Evolutionary conservation across 2,113 vertebrate genomes (phyloP).

Genomic region (Beaufortia kweichowensis): DNA sequence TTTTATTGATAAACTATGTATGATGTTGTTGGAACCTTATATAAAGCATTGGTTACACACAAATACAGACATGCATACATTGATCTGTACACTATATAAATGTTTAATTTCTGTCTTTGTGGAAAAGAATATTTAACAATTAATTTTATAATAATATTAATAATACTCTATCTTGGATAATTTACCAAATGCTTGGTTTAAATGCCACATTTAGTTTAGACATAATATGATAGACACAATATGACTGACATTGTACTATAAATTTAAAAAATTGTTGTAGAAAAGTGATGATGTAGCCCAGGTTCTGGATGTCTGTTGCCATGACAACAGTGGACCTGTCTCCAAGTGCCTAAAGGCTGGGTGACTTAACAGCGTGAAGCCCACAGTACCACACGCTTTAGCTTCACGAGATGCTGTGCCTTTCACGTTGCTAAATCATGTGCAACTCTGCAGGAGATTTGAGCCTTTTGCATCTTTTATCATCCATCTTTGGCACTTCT

Average conservation of each 20-base stretch:
- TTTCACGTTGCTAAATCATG: background rate
- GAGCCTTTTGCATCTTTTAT: background rate
- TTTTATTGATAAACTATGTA: background rate
- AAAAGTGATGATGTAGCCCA: conserved; percentile 76
- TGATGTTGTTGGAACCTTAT: background rate
- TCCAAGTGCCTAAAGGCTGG: conserved; percentile 42
- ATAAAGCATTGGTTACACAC: background rate
- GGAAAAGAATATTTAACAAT: too few species aligned
- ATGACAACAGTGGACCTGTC: conserved; percentile 88
- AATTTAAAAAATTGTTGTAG: conserved; percentile 45
- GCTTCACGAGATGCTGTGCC: background rate
- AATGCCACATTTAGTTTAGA: background rate
- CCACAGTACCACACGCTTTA: conserved; percentile 36
- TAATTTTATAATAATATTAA: too few species aligned
- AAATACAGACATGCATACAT: background rate
- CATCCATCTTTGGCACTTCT: background rate
- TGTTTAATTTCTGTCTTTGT: too few species aligned
- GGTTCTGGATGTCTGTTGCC: conserved; percentile 87
- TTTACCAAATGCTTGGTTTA: too few species aligned
- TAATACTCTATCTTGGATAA: too few species aligned
- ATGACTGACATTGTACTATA: too few species aligned
- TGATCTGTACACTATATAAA: too few species aligned
- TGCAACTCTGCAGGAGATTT: conserved; percentile 4
- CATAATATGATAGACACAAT: background rate
- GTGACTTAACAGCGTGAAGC: conserved; percentile 30